phyloP scores from a whole-genome alignment of 2,113 vertebrate species.

The Myotis lucifugus region DNA sequence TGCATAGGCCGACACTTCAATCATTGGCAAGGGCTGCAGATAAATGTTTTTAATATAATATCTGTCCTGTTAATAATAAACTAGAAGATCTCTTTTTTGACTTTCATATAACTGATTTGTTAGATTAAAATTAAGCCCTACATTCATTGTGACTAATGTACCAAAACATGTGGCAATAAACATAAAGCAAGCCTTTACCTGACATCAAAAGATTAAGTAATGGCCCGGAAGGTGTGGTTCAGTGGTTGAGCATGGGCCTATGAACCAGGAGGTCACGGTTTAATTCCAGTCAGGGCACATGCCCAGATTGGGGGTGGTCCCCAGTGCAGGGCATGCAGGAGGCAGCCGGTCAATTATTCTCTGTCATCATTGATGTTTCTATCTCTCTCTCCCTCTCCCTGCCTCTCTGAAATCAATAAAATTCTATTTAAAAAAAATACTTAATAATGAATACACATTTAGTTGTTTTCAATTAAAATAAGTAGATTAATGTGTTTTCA shows the following conservation, averaged over 20 bases:
- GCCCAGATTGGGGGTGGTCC: too few relatives aligned
- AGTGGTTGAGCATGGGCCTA: too few relatives aligned
- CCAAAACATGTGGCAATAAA: not conserved
- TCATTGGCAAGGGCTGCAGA: not conserved
- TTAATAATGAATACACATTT: not conserved
- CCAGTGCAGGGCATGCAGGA: too few relatives aligned
- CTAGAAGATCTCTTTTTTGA: not conserved
- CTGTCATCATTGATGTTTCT: too few relatives aligned
- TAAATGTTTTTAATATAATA: not conserved
- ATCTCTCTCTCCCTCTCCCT: too few relatives aligned
- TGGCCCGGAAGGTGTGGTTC: too few relatives aligned
- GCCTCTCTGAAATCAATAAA: too few relatives aligned
- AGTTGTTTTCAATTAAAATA: slow-evolving; percentile 28
- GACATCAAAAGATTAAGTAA: not conserved
- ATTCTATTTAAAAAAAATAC: too few relatives aligned
- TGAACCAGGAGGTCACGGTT: too few relatives aligned
- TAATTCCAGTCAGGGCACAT: too few relatives aligned
- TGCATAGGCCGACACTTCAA: too few relatives aligned
- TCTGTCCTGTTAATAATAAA: not conserved
- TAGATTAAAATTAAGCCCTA: not conserved
- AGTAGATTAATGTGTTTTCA: not conserved
- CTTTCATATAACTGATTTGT: not conserved
- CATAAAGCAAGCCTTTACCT: not conserved
- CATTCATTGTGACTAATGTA: not conserved
- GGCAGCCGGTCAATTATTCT: too few relatives aligned